Conservation (phyloP, 2,888 invertebrate genomes). For the Petrolisthes cinctipes region DNA sequence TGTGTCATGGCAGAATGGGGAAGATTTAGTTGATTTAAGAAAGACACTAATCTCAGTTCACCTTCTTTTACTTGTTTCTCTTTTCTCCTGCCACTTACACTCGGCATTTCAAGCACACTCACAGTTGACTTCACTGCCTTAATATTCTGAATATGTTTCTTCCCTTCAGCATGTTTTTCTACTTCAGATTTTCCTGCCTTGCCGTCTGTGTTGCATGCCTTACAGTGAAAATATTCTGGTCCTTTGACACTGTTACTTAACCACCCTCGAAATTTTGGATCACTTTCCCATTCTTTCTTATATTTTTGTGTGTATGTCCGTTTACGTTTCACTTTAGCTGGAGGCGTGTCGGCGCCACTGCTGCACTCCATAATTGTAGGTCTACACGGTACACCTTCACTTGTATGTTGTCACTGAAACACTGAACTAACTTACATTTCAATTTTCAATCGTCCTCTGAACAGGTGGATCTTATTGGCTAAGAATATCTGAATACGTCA, state of each 20-base stretch:
- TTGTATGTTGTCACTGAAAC: too few species aligned
- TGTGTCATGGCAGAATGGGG: not conserved
- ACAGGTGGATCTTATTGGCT: too few species aligned
- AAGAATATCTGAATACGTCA: too few species aligned
- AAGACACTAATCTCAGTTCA: slow-evolving; percentile 4
- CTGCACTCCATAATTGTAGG: too few species aligned
- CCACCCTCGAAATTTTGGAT: slow-evolving; percentile 9
- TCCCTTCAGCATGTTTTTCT: slow-evolving; percentile 11
- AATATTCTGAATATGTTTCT: not conserved
- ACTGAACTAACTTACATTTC: too few species aligned
- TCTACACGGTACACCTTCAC: too few species aligned
- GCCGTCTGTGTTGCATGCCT: slow-evolving; percentile 6
- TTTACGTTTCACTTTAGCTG: not conserved
- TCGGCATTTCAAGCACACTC: slow-evolving; percentile 20
- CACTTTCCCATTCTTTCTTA: not conserved
- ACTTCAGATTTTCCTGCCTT: not conserved
- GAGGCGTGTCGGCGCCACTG: not conserved
- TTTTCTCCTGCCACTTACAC: slow-evolving; percentile 18
- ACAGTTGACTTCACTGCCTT: not conserved
- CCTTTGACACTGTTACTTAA: slow-evolving; percentile 18
- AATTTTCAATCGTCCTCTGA: too few species aligned
- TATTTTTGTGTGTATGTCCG: not conserved
- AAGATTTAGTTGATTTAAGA: slow-evolving; percentile 22
- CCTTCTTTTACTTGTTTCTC: slow-evolving; percentile 16
- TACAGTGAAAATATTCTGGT: slow-evolving; percentile 1